phyloP scores from a whole-genome alignment of 1,140 invertebrate genomes.

The Centruroides sculpturatus region DNA sequence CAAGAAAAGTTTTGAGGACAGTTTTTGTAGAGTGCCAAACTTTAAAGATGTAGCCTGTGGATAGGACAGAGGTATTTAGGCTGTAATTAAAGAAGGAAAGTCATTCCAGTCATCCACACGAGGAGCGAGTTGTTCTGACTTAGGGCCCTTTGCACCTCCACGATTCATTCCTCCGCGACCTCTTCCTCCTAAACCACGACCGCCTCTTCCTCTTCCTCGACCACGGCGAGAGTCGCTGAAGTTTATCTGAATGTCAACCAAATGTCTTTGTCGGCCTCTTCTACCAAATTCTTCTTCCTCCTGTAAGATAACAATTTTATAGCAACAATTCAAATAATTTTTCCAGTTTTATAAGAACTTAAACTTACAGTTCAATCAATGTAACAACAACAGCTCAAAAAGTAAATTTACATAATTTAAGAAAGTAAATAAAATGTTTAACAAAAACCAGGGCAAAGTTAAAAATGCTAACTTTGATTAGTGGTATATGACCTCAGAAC shows the following conservation, averaged over 20 bases:
- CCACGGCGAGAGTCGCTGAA: conserved; percentile 66
- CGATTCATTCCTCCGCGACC: conserved; percentile 15
- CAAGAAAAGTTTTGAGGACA: too few species aligned
- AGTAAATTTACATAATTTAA: too few species aligned
- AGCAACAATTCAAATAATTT: neutral
- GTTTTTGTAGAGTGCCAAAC: too few species aligned
- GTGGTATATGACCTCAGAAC: too few species aligned
- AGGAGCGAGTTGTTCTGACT: conserved; percentile 49
- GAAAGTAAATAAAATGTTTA: too few species aligned
- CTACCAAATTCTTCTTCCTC: conserved; percentile 53
- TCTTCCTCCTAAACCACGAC: conserved; percentile 9
- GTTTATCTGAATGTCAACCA: conserved; percentile 76
- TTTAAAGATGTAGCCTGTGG: too few species aligned
- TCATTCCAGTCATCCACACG: conserved; percentile 90
- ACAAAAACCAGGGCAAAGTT: too few species aligned
- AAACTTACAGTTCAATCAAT: too few species aligned
- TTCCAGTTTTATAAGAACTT: neutral
- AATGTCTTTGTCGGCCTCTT: conserved; percentile 68
- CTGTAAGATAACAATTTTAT: conserved; percentile 9
- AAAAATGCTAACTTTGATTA: too few species aligned
- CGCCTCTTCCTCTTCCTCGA: conserved; percentile 25
- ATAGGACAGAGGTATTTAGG: conserved; percentile 7
- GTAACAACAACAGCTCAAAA: too few species aligned
- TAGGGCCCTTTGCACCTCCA: conserved; percentile 6
- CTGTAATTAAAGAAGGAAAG: conserved; percentile 68